These are phyloP conservation scores for Congeria kusceri DNA, from an alignment of 2,888 invertebrate species.

Conservation along the genomic window DNA sequence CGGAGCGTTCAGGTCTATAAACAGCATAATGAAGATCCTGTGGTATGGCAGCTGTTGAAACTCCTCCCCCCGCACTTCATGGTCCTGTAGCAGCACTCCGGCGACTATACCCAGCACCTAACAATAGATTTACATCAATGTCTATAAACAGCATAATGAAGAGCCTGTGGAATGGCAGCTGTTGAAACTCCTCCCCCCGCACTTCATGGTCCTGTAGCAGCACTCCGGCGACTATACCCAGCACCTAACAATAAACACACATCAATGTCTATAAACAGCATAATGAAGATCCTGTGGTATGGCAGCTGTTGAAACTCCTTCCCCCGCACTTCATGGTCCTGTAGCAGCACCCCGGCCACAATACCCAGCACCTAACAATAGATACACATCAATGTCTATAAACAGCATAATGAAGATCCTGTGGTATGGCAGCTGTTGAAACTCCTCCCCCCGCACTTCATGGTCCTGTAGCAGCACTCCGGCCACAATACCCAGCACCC, in stretches of 20 bases:
- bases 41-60: slow-evolving; percentile 99
- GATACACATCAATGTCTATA: slow-evolving; percentile 91
- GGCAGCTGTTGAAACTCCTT: slow-evolving; percentile 98
- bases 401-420: slow-evolving; percentile 98
- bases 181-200: slow-evolving; percentile 95
- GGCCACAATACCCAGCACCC: slow-evolving; percentile 95
- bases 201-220: slow-evolving; percentile 98
- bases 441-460: slow-evolving; percentile 94
- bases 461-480: slow-evolving; percentile 98
- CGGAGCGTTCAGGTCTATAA: slow-evolving; percentile 97
- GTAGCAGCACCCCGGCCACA: slow-evolving; percentile 96
- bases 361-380: slow-evolving; percentile 90
- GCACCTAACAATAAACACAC: slow-evolving; percentile 82
- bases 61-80: slow-evolving; percentile 94
- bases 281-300: slow-evolving; percentile 98
- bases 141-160: slow-evolving; percentile 98
- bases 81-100: slow-evolving; percentile 97
- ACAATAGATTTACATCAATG: slow-evolving; percentile 43
- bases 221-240: slow-evolving; percentile 98
- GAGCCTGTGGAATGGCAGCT: slow-evolving; percentile 98
- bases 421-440: slow-evolving; percentile 99
- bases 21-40: slow-evolving; percentile 97
- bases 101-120: slow-evolving; percentile 94
- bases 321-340: slow-evolving; percentile 97
- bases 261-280: slow-evolving; percentile 98